phyloP scores from a whole-genome alignment of 2,888 invertebrate genomes.

The Nomada hirtipes region DNA sequence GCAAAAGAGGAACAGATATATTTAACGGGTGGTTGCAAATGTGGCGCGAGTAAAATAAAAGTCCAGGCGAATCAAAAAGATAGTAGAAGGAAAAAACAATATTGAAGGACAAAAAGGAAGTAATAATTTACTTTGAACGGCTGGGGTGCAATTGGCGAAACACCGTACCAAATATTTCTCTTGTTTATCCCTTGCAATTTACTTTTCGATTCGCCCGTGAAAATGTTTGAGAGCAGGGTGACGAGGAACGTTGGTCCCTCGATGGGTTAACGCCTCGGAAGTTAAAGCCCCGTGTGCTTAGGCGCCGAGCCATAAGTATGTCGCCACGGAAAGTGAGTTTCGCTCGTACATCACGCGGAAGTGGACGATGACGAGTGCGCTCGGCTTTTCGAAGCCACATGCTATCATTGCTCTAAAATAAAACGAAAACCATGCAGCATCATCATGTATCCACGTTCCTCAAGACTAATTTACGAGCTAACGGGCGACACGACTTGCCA shows the following conservation, averaged over 20 bases:
- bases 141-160: no score
- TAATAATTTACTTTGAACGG: no score
- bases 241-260: slow-evolving; percentile 21
- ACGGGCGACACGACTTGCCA: slow-evolving; percentile 38
- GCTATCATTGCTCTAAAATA: slow-evolving; percentile 55
- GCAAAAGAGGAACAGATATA: no score
- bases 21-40: no score
- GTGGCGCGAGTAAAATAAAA: no score
- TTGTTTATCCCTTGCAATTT: no score
- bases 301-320: slow-evolving; percentile 52
- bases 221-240: neutral
- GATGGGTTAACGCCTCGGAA: slow-evolving; percentile 36
- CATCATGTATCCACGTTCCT: neutral
- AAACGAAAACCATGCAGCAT: slow-evolving; percentile 32
- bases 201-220: no score
- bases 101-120: no score
- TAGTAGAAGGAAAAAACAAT: no score
- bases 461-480: slow-evolving; percentile 41
- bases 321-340: slow-evolving; percentile 54
- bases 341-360: slow-evolving; percentile 63
- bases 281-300: slow-evolving; percentile 42
- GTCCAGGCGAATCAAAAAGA: no score
- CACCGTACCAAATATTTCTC: no score
- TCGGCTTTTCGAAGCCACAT: slow-evolving; percentile 32
- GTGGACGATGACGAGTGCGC: slow-evolving; percentile 50